These are phyloP conservation scores for Rutpela maculata DNA, from an alignment of 2,888 invertebrate genomes.

Conservation along the genomic window DNA sequence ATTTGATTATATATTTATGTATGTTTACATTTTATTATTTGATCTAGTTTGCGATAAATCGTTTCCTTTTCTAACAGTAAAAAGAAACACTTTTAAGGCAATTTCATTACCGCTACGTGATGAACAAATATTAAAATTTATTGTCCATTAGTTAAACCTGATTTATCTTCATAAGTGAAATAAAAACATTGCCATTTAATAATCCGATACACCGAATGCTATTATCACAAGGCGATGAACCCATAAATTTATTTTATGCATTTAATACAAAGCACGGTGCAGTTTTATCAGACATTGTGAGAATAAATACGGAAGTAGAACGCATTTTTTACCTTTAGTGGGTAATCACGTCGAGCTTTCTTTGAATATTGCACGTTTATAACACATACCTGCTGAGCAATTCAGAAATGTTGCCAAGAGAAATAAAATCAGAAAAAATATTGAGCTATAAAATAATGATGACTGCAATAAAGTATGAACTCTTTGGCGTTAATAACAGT, in stretches of 20 bases:
- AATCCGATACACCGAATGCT: neutral
- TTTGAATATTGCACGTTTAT: constrained; percentile 37
- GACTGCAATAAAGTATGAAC: constrained; percentile 36
- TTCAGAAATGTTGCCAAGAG: neutral
- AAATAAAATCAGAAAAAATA: constrained; percentile 40
- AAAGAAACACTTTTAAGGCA: no score
- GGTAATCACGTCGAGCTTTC: constrained; percentile 42
- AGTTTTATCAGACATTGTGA: constrained; percentile 30
- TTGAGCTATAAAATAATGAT: constrained; percentile 38
- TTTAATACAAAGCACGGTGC: constrained; percentile 35
- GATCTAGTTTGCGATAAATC: no score
- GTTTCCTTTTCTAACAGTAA: no score
- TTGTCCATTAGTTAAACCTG: neutral
- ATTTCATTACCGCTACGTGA: neutral
- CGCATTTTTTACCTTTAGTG: constrained; percentile 41
- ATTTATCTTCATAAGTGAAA: neutral
- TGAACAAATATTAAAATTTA: neutral
- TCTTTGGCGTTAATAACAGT: constrained; percentile 29
- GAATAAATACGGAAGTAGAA: constrained; percentile 26
- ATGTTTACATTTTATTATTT: no score
- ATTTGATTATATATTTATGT: no score
- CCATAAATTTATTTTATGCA: constrained; percentile 33
- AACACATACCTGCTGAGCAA: constrained; percentile 16
- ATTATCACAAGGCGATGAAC: constrained; percentile 28
- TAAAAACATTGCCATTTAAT: neutral